Base-by-base conservation (phyloP, 2,113 vertebrate genomes). In the Speoplatyrhinus poulsoni region DNA sequence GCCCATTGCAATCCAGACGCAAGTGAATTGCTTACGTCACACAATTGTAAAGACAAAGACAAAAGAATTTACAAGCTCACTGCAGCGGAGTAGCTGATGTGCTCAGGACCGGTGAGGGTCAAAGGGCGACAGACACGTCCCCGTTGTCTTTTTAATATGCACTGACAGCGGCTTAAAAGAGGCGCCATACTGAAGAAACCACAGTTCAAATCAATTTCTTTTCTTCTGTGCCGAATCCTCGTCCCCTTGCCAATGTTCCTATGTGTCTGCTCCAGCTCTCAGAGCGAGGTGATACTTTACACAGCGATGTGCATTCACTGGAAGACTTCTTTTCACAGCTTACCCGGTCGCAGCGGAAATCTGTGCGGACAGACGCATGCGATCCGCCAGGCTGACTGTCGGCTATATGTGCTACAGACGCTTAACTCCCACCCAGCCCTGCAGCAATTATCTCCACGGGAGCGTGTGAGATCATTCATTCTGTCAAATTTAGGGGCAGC, bases 291-390 rank as follows among this genome's bases (percentile, higher is more conserved):
- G 85, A 85, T 77, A 84, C 81, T 88, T 92, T 90, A 90, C 85
- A 87, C 86, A 83, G 83, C 69, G 47, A 87, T 86, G 91, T 86
- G 89, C 85, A 89, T 87, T 88, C 85, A 81, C 68, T 67, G 82
- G 85, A 90, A 90, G 87, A 88, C 86, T 85, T 79, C 82, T 83
- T 89, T 91, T 88, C 85, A 85, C 69, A 82, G 84, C 81, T 87
- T 91, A 91, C 90, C 88, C 82, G 70, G 72, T 75, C 80, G 53
- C 83, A 84, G 75, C 60, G 72, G 83, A 85, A 73, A 77, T 87
- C 83, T 81, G 85, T 81, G 85, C 67, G n/a, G 79, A 86, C 82
- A 77, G n/a, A 69, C 33, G 80, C 76, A 78, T 19, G 75, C 41
- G 77, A 72, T 75, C 11, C 70, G 55, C 54, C 36, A 73, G 61